These are phyloP conservation scores for Calliphora vomitoria DNA, from an alignment of 2,888 invertebrate species.

Conservation along the genomic window DNA sequence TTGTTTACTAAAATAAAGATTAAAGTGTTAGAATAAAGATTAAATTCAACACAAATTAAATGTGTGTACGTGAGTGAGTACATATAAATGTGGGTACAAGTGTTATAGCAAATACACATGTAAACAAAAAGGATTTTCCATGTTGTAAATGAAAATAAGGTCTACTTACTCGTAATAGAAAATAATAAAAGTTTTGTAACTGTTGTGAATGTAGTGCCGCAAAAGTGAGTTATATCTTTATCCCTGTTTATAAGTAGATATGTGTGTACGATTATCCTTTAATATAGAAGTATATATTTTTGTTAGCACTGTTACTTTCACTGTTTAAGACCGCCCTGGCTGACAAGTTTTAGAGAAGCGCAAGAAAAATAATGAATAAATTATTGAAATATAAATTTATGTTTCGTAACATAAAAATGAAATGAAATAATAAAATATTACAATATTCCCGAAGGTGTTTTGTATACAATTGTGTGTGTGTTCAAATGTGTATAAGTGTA, in stretches of 20 bases:
- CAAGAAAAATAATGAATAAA: slow-evolving; percentile 6
- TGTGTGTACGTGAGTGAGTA: no score
- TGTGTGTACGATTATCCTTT: slow-evolving; percentile 13
- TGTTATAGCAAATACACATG: neutral
- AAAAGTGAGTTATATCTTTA: neutral
- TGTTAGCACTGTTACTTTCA: neutral
- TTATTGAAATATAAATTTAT: slow-evolving; percentile 32
- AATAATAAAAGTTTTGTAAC: neutral
- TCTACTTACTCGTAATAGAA: no score
- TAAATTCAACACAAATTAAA: neutral
- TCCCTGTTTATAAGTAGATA: neutral
- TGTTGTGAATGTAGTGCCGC: slow-evolving; percentile 19
- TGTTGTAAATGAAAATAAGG: neutral
- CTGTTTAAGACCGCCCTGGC: neutral
- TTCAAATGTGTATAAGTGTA: neutral
- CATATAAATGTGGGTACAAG: neutral
- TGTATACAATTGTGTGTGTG: slow-evolving; percentile 22
- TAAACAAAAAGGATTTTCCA: neutral
- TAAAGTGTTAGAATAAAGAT: slow-evolving; percentile 31
- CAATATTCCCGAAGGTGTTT: slow-evolving; percentile 9
- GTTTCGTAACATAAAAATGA: slow-evolving; percentile 8
- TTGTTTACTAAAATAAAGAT: slow-evolving; percentile 6
- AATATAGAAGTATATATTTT: neutral
- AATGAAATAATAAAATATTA: neutral
- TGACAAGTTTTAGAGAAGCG: neutral